These are phyloP conservation scores for Hypselothyrea guttata DNA, from an alignment of 2,888 invertebrate genomes.

Conservation along the genomic window DNA sequence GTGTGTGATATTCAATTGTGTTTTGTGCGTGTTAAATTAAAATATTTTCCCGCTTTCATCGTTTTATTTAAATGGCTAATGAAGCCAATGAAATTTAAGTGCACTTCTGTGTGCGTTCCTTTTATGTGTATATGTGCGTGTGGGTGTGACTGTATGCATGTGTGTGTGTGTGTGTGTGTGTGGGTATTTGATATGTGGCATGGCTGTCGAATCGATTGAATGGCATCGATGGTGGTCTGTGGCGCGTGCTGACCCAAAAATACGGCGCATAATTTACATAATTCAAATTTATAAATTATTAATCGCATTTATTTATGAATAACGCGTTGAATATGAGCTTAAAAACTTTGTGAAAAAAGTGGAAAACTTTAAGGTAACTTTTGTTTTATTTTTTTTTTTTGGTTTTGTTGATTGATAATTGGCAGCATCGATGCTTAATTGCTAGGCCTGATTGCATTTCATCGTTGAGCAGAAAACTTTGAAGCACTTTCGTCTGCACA, in stretches of 20 bases:
- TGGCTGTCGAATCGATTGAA: slow-evolving; percentile 26
- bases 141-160: too few species aligned
- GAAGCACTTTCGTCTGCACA: slow-evolving; percentile 69
- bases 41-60: slow-evolving; percentile 20
- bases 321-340: neutral
- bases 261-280: slow-evolving; percentile 15
- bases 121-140: too few species aligned
- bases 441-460: slow-evolving; percentile 38
- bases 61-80: slow-evolving; percentile 33
- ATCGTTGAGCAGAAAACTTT: slow-evolving; percentile 51
- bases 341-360: neutral
- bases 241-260: slow-evolving; percentile 35
- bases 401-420: slow-evolving; percentile 5
- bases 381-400: neutral
- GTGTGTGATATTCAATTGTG: slow-evolving; percentile 30
- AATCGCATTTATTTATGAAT: slow-evolving; percentile 8
- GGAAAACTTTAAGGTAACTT: slow-evolving; percentile 7
- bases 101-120: neutral
- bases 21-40: slow-evolving; percentile 52
- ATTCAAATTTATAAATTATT: slow-evolving; percentile 21
- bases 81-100: slow-evolving; percentile 27
- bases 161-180: too few species aligned
- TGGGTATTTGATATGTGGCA: too few species aligned
- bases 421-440: slow-evolving; percentile 45
- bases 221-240: slow-evolving; percentile 9